These are phyloP conservation scores for Petrosia ficiformis DNA, from an alignment of 37 sponge, comb jelly and placozoan species.

Conservation along the genomic window DNA sequence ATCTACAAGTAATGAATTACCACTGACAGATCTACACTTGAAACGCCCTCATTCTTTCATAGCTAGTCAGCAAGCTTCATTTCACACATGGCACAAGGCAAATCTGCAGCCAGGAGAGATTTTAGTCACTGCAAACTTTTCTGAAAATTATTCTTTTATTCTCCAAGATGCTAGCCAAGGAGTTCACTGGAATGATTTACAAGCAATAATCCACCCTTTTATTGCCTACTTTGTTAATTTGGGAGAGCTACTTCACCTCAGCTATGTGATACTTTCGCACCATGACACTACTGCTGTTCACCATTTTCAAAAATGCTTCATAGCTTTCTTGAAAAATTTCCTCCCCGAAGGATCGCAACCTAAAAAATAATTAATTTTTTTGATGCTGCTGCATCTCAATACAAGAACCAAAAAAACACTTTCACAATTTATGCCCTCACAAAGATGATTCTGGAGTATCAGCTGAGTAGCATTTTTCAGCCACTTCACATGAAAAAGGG, in stretches of 20 bases:
- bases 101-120: slow-evolving; percentile 10
- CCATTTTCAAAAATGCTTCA: slow-evolving; percentile 35
- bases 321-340: slow-evolving; percentile 9
- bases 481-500: slow-evolving; percentile 59
- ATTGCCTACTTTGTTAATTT: slow-evolving; percentile 17
- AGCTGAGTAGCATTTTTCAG: slow-evolving; percentile 59
- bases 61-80: slow-evolving; percentile 35
- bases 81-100: slow-evolving; percentile 15
- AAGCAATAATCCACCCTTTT: slow-evolving; percentile 56
- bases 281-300: slow-evolving; percentile 56
- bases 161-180: slow-evolving; percentile 49
- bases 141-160: slow-evolving; percentile 56
- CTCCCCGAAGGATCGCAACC: slow-evolving; percentile 6
- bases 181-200: slow-evolving; percentile 54
- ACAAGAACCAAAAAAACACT: slow-evolving; percentile 51
- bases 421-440: slow-evolving; percentile 47
- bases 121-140: slow-evolving; percentile 37
- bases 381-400: slow-evolving; percentile 48
- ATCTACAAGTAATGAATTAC: slow-evolving; percentile 22
- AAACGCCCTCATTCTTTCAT: slow-evolving; percentile 39
- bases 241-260: slow-evolving; percentile 10
- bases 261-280: slow-evolving; percentile 36
- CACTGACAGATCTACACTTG: slow-evolving; percentile 17
- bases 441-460: slow-evolving; percentile 36
- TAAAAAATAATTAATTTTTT: slow-evolving; percentile 43